These are phyloP conservation scores for Hirtodrosophila trivittata DNA, from an alignment of 2,888 invertebrate species.

Conservation along the genomic window DNA sequence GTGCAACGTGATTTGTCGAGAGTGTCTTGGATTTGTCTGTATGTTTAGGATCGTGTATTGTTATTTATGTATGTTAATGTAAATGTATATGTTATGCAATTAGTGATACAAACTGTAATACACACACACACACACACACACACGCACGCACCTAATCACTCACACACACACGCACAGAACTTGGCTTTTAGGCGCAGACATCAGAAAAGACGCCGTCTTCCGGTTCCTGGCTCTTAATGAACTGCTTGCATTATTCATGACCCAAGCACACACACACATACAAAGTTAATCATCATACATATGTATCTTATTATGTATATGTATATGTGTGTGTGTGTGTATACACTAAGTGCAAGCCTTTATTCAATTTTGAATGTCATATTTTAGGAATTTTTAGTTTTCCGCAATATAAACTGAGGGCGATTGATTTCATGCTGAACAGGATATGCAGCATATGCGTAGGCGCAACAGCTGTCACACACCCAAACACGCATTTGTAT, in stretches of 20 bases:
- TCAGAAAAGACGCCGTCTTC: conserved; percentile 17
- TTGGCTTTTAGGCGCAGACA: conserved; percentile 7
- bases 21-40: conserved; percentile 31
- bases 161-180: neutral
- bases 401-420: conserved; percentile 1
- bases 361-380: neutral
- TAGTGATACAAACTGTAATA: conserved; percentile 54
- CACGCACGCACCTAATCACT: neutral
- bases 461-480: conserved; percentile 65
- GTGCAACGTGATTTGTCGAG: conserved; percentile 43
- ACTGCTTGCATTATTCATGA: conserved; percentile 46
- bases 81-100: conserved; percentile 57
- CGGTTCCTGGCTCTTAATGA: conserved; percentile 41
- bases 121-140: conserved; percentile 1
- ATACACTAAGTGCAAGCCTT: neutral
- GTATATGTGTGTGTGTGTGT: conserved; percentile 1
- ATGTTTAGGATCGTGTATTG: conserved; percentile 14
- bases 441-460: conserved; percentile 25
- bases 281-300: neutral
- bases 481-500: conserved; percentile 13
- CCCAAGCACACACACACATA: conserved; percentile 1
- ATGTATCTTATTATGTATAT: conserved; percentile 1
- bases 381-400: conserved; percentile 5
- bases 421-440: conserved; percentile 59
- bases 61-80: conserved; percentile 52